Base-by-base conservation (phyloP, 2,113 vertebrate genomes). In the human (Homo sapiens) region DNA sequence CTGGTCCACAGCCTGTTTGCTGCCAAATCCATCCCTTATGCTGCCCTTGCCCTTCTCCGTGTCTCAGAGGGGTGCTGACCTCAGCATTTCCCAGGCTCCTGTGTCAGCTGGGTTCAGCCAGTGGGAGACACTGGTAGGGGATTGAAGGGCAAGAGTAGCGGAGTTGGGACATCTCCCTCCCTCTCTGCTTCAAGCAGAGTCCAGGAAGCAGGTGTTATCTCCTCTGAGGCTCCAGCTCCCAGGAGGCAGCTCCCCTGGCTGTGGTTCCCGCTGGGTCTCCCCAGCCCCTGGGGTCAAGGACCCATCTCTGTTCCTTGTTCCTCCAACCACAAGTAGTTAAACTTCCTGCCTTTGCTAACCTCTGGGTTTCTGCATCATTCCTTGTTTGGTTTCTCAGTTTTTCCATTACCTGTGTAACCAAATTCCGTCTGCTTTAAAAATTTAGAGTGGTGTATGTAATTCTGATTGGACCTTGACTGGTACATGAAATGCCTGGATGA, bases 221-320 rank as follows among this genome's bases (percentile, higher is more conserved):
- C 83, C 38, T 59, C 57, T 23, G 27, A 52, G 40, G 17, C 59
- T 30, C 40, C 17, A 12, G 6, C 8, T 50, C 22, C 48, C 20
- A 5, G 20, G 0, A 43, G 57, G 83, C 16, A 59, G 35, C 35
- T 4, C 68, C 30, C 5, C 5, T 0, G 0, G 5, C 30, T 25
- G 3, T 7, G 25, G n/a, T 5, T 25, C 64, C 66, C 25, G 0
- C 59, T 6, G 23, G 0, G 10, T 35, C 14, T 40, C 20, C 86
- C 86, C 1, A 0, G 1, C 2, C n/a, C 27, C 55, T 38, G 0
- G 32, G 52, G 23, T 55, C 25, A 52, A 22, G 68, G 17, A 57
- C 25, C 30, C 11, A 10, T n/a, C 32, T 48, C 18, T 12, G 32
- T 0, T 27, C 25, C n/a, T n/a, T 2, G 27, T 9, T 35, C 61